A percentile compares a stretch with the other conserved stretches of the same genome.
Conservation (phyloP, 2,113 vertebrate species). For the Galemys pyrenaicus region DNA sequence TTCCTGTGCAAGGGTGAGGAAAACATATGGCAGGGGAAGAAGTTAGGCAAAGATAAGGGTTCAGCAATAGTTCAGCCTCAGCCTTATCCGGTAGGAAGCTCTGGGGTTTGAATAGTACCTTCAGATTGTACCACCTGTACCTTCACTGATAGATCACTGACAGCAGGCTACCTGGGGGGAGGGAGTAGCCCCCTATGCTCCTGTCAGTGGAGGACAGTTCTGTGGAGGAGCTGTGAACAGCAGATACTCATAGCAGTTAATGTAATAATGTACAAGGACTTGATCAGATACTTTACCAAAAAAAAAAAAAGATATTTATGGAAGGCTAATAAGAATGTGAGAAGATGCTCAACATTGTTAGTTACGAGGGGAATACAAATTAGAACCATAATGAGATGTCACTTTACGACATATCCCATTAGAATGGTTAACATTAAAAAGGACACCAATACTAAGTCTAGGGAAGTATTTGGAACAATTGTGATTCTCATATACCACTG, state of each 20-base stretch:
- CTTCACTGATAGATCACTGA: neutral
- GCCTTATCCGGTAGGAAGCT: neutral
- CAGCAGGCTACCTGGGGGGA: neutral
- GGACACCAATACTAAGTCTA: neutral
- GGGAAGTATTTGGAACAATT: neutral
- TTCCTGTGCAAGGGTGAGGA: neutral
- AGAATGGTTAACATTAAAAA: neutral
- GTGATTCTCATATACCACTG: neutral
- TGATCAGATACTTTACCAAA: neutral
- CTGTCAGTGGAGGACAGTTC: neutral
- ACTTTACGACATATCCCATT: neutral
- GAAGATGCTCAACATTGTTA: neutral
- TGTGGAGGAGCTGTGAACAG: neutral
- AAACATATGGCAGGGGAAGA: neutral
- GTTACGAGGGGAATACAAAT: neutral
- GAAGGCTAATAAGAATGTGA: neutral
- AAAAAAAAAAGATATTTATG: neutral
- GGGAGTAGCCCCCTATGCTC: neutral
- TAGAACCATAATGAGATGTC: neutral
- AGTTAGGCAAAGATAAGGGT: neutral
- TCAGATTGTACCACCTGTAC: neutral
- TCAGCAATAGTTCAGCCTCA: neutral
- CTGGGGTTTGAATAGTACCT: neutral
- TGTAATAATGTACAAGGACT: neutral
- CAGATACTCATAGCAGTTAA: neutral